Conservation (phyloP, 2,113 vertebrate genomes). For the Lophotis ruficrista region DNA sequence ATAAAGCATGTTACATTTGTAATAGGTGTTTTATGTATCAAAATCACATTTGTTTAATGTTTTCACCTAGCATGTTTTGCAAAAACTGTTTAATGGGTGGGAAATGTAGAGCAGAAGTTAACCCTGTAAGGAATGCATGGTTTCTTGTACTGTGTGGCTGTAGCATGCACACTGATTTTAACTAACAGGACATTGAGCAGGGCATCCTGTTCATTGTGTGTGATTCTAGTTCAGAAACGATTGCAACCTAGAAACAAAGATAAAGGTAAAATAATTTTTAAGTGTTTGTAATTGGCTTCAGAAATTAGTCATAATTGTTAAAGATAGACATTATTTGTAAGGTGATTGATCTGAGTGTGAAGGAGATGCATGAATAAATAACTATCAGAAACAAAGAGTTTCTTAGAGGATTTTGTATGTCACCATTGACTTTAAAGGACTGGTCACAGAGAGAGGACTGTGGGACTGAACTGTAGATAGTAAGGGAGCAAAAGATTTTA, state of each 20-base stretch:
- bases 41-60: background rate
- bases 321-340: background rate
- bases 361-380: background rate
- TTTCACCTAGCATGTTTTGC: background rate
- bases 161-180: background rate
- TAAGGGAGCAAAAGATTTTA: background rate
- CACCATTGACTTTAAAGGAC: background rate
- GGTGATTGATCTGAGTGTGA: background rate
- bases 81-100: background rate
- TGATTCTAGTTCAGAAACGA: background rate
- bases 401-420: background rate
- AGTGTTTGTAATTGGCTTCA: background rate
- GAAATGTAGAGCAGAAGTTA: background rate
- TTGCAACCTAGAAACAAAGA: background rate
- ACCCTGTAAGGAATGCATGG: background rate
- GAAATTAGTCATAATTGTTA: background rate
- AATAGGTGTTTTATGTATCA: background rate
- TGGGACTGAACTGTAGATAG: background rate
- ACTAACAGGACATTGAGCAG: background rate
- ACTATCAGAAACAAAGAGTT: background rate
- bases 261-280: background rate
- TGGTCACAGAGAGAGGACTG: background rate
- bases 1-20: background rate
- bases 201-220: background rate
- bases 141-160: background rate